These are phyloP conservation scores for Dermatophagoides farinae DNA, from an alignment of 1,140 invertebrate species.

Conservation along the genomic window DNA sequence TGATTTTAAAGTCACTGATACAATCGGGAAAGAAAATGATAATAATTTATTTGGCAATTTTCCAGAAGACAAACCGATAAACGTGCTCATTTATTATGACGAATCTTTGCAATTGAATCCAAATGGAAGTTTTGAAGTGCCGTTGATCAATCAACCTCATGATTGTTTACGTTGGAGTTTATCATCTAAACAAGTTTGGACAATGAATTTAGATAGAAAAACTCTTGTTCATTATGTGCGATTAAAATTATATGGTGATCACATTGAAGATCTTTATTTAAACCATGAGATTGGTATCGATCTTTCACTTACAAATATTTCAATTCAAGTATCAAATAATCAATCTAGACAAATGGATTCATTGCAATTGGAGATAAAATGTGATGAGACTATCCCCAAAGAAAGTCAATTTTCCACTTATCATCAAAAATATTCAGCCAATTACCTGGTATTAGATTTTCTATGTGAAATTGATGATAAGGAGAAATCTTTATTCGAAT, in stretches of 20 bases:
- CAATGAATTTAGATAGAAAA: neutral
- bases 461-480: neutral
- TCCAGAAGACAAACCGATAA: neutral
- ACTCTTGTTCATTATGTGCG: conserved; percentile 3
- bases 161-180: neutral
- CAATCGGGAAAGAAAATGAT: neutral
- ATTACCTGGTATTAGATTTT: conserved; percentile 6
- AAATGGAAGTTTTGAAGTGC: neutral
- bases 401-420: neutral
- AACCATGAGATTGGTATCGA: neutral
- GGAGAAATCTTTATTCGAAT: neutral
- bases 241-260: conserved; percentile 1
- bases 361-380: neutral
- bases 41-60: neutral
- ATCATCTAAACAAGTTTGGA: neutral
- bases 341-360: neutral
- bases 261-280: conserved; percentile 1
- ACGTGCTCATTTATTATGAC: neutral
- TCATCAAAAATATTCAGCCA: conserved; percentile 8
- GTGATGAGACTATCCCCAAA: neutral
- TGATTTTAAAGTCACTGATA: neutral
- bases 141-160: neutral
- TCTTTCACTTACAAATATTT: neutral
- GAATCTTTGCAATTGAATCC: neutral
- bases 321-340: neutral